Evolutionary conservation across 2,113 vertebrate genomes (phyloP).

Genomic region (Ranitomeya imitator): DNA sequence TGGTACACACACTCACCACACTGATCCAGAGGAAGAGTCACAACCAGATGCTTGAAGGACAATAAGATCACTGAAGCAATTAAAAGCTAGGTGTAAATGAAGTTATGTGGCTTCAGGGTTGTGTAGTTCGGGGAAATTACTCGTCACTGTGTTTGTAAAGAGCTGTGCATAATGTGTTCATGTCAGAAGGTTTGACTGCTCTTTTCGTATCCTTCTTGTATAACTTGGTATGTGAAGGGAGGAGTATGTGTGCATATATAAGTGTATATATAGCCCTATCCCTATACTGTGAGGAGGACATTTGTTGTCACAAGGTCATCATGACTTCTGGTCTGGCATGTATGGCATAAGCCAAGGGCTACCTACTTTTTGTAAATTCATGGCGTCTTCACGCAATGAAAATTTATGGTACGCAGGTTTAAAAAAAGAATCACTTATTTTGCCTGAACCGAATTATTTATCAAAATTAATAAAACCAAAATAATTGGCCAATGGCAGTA

Average conservation of each 20-base stretch:
- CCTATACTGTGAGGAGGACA: conserved; percentile 5
- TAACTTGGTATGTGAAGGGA: conserved; percentile 41
- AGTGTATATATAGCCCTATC: conserved; percentile 35
- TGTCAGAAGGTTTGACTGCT: conserved; percentile 1
- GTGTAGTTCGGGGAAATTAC: background rate
- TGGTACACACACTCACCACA: conserved; percentile 32
- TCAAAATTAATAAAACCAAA: too few species aligned
- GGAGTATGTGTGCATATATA: conserved; percentile 15
- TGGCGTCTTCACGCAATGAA: background rate
- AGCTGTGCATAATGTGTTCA: background rate
- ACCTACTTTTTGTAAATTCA: background rate
- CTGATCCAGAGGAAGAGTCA: conserved; percentile 34
- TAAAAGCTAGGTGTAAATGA: background rate
- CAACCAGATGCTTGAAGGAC: background rate
- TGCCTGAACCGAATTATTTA: too few species aligned
- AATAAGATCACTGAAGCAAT: background rate
- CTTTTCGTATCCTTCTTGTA: background rate
- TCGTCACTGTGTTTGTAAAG: background rate
- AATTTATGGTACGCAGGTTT: background rate
- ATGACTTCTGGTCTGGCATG: background rate
- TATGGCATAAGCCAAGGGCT: background rate
- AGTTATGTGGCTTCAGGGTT: background rate
- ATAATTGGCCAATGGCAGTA: too few species aligned
- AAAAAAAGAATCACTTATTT: background rate
- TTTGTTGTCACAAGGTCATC: conserved; percentile 5